Evolutionary conservation across 1,140 invertebrate species (phyloP).

Genomic region (Lepidurus packardi): DNA sequence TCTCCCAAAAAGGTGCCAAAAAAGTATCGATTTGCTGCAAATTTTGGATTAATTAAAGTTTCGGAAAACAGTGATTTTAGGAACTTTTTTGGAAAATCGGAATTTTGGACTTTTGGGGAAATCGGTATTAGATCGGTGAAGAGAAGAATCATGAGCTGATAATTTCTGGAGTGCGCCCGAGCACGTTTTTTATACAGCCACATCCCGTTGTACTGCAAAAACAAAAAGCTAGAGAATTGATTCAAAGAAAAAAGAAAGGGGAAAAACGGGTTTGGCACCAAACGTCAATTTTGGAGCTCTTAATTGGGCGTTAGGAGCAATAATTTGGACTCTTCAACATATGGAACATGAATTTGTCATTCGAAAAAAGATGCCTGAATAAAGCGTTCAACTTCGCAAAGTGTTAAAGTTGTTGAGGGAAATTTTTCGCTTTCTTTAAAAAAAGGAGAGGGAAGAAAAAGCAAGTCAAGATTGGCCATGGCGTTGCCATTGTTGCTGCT

Average conservation of each 20-base stretch:
- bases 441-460: too few species aligned
- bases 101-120: too few species aligned
- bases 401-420: not conserved
- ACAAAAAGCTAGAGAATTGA: not conserved
- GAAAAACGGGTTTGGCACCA: not conserved
- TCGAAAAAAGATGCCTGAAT: not conserved
- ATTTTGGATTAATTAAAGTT: too few species aligned
- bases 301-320: constrained; percentile 1
- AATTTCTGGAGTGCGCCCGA: too few species aligned
- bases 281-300: constrained; percentile 6
- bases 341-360: not conserved
- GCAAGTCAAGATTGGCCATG: not conserved
- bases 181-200: too few species aligned
- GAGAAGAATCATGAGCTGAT: too few species aligned
- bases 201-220: not conserved
- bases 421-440: too few species aligned
- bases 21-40: too few species aligned
- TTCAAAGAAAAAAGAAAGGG: not conserved
- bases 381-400: not conserved
- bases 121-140: too few species aligned
- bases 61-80: too few species aligned
- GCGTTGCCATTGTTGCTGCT: not conserved
- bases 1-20: too few species aligned
- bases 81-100: too few species aligned
- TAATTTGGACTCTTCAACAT: not conserved